Percentiles rank a stretch among this genome's conserved stretches.
phyloP scores from a whole-genome alignment of 2,888 invertebrate species.

The Drosophila eohydei region DNA sequence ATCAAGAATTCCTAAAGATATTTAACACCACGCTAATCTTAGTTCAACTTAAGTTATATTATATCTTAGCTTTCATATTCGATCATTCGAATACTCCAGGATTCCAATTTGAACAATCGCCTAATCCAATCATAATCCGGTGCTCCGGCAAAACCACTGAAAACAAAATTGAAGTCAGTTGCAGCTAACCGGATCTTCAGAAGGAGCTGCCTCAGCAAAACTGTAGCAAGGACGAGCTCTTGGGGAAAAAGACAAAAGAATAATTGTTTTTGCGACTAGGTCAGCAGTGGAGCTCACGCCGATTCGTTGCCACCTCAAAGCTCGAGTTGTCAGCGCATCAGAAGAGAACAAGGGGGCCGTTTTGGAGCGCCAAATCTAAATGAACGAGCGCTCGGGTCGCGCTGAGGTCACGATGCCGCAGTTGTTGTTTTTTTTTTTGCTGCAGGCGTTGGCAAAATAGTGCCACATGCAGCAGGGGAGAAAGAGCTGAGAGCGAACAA shows the following conservation, averaged over 20 bases:
- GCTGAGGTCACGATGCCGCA: slow-evolving; percentile 30
- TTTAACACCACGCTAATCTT: no score
- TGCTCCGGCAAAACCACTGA: background rate
- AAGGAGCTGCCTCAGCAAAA: slow-evolving; percentile 13
- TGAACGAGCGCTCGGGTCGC: slow-evolving; percentile 39
- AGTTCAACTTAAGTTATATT: no score
- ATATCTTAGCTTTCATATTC: no score
- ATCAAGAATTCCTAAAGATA: no score
- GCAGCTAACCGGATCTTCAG: background rate
- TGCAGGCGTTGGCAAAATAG: slow-evolving; percentile 25
- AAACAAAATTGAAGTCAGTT: slow-evolving; percentile 17
- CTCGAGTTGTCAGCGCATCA: slow-evolving; percentile 26
- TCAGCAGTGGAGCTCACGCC: slow-evolving; percentile 24
- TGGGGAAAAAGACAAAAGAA: slow-evolving; percentile 35
- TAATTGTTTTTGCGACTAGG: slow-evolving; percentile 42
- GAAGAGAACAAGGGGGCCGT: background rate
- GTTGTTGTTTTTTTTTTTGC: slow-evolving; percentile 17
- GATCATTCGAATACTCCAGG: no score
- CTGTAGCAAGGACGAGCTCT: slow-evolving; percentile 13
- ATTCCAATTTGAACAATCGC: background rate
- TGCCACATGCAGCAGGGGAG: slow-evolving; percentile 6
- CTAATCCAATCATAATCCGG: background rate
- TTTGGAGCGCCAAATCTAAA: slow-evolving; percentile 30
- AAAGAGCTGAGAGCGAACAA: slow-evolving; percentile 24
- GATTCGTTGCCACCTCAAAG: slow-evolving; percentile 29